These are phyloP conservation scores for Somateria mollissima DNA, from an alignment of 2,797 vertebrate species.

Conservation along the genomic window DNA sequence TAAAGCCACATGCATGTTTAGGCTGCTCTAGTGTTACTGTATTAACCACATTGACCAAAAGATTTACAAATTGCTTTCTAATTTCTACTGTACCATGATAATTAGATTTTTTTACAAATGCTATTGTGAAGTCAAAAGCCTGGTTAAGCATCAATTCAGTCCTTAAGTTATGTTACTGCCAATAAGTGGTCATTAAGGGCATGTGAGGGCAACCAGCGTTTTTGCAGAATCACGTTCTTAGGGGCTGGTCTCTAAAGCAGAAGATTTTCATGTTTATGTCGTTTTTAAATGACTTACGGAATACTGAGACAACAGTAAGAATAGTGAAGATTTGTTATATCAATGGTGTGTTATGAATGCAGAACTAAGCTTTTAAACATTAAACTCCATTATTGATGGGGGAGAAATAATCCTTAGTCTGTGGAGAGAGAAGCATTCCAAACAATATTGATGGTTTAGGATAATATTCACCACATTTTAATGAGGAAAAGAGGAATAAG, in stretches of 20 bases:
- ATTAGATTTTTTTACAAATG: conserved; percentile 64
- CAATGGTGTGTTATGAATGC: not conserved
- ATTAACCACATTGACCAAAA: conserved; percentile 1
- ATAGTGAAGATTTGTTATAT: not conserved
- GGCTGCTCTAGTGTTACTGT: not conserved
- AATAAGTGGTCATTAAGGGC: conserved; percentile 63
- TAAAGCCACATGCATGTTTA: not conserved
- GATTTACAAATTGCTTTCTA: conserved; percentile 58
- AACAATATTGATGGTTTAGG: not conserved
- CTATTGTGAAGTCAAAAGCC: conserved; percentile 25
- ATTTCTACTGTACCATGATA: conserved; percentile 52
- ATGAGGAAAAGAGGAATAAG: not conserved
- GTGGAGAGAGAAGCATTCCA: not conserved
- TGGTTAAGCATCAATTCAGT: conserved; percentile 53
- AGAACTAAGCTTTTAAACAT: conserved; percentile 5
- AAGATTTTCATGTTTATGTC: conserved; percentile 43
- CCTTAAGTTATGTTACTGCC: conserved; percentile 61
- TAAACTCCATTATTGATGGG: not conserved
- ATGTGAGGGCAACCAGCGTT: not conserved
- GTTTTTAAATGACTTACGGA: not conserved
- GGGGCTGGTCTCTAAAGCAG: not conserved
- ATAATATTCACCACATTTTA: not conserved
- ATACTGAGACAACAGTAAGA: not conserved
- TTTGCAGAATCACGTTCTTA: conserved; percentile 24
- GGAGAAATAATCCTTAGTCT: not conserved